phyloP scores from a whole-genome alignment of 2,888 invertebrate genomes.

The Cephalotes varians region DNA sequence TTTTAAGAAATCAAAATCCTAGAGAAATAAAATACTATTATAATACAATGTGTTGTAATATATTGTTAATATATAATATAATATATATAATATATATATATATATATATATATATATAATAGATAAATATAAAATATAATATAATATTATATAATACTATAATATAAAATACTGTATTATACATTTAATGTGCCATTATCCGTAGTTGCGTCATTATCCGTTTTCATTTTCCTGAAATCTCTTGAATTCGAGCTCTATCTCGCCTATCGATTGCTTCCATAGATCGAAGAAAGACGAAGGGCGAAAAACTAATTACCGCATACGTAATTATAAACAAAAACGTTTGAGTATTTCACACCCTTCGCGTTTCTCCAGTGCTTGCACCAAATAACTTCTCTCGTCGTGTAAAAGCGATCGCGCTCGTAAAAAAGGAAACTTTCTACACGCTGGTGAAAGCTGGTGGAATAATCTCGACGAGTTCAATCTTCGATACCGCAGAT shows the following conservation, averaged over 20 bases:
- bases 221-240: neutral
- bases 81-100: neutral
- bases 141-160: neutral
- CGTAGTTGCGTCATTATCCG: neutral
- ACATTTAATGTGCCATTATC: neutral
- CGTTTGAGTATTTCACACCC: slow-evolving; percentile 5
- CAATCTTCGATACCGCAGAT: slow-evolving; percentile 7
- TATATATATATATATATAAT: too few species aligned
- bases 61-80: neutral
- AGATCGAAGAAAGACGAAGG: neutral
- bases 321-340: slow-evolving; percentile 12
- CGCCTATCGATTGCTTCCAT: neutral
- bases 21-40: neutral
- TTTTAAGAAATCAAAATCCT: neutral
- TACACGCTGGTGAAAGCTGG: slow-evolving; percentile 58
- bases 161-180: neutral
- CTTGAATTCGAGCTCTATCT: neutral
- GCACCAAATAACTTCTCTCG: slow-evolving; percentile 19
- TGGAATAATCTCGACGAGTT: slow-evolving; percentile 27
- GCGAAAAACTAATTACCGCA: too few species aligned
- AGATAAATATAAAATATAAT: neutral
- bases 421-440: slow-evolving; percentile 60
- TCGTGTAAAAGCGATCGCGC: slow-evolving; percentile 47
- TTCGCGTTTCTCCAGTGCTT: slow-evolving; percentile 6
- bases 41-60: neutral